Evolutionary conservation across 1,140 invertebrate species (phyloP).

Genomic region (Drosophila bipectinata): DNA sequence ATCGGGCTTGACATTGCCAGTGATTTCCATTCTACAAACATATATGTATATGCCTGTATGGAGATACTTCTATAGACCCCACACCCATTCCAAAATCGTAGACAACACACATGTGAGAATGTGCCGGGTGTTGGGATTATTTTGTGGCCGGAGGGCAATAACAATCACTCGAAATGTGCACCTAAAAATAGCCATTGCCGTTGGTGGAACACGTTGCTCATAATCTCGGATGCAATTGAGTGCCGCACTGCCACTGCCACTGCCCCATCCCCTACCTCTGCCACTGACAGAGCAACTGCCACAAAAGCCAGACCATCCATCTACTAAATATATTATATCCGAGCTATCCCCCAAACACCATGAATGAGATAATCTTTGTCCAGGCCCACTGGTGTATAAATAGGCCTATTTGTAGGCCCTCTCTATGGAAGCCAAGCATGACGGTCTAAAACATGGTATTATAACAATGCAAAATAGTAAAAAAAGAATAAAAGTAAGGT

Average conservation of each 20-base stretch:
- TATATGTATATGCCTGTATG: no score
- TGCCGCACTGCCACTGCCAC: background rate
- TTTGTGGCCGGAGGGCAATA: constrained; percentile 60
- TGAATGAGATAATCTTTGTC: constrained; percentile 44
- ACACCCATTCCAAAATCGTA: constrained; percentile 13
- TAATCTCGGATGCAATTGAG: constrained; percentile 55
- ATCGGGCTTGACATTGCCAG: constrained; percentile 38
- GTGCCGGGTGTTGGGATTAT: constrained; percentile 66
- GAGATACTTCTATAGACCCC: background rate
- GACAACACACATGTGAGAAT: constrained; percentile 70
- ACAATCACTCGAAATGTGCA: constrained; percentile 58
- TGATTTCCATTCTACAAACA: background rate
- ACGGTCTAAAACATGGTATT: constrained; percentile 6
- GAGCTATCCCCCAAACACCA: no score
- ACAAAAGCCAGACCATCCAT: no score
- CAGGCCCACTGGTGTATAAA: constrained; percentile 42
- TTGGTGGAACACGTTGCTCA: constrained; percentile 38
- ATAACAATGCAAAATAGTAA: background rate
- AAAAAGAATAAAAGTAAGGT: background rate
- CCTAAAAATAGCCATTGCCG: constrained; percentile 63
- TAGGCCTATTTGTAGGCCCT: constrained; percentile 34
- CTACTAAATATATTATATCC: constrained; percentile 1
- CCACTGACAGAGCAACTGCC: no score
- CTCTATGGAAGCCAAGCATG: constrained; percentile 38
- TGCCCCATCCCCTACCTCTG: no score